Evolutionary conservation across 2,797 vertebrate genomes (phyloP).

Genomic region (Sebastes vulpes): DNA sequence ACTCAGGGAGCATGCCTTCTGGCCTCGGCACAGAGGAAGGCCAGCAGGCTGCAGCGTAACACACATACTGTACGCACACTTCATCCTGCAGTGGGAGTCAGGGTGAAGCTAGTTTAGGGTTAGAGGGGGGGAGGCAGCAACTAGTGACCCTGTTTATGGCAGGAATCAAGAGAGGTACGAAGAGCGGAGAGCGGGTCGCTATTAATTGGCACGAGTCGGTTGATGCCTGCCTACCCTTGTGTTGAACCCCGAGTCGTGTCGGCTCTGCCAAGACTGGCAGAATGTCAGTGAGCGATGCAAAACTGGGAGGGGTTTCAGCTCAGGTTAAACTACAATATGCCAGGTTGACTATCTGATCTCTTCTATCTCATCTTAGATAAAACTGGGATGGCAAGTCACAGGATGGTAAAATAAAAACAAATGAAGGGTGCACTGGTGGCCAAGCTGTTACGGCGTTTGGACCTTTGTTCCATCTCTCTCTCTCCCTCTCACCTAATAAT

Average conservation of each 20-base stretch:
- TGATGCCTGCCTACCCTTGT: slow-evolving; percentile 54
- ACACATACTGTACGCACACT: slow-evolving; percentile 34
- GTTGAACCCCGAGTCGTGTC: slow-evolving; percentile 64
- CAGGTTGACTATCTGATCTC: neutral
- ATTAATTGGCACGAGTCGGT: slow-evolving; percentile 37
- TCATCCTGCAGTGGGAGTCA: slow-evolving; percentile 51
- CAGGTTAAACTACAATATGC: neutral
- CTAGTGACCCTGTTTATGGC: slow-evolving; percentile 51
- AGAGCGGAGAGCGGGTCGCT: slow-evolving; percentile 31
- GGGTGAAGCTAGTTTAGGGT: slow-evolving; percentile 27
- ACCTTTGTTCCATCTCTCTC: neutral
- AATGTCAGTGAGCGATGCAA: slow-evolving; percentile 17
- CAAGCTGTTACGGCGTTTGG: neutral
- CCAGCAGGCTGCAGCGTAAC: slow-evolving; percentile 72
- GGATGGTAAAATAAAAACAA: neutral
- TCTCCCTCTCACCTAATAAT: neutral
- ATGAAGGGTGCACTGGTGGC: neutral
- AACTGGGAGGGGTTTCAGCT: slow-evolving; percentile 7
- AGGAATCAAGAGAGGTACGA: slow-evolving; percentile 19
- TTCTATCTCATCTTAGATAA: neutral
- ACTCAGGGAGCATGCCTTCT: slow-evolving; percentile 83
- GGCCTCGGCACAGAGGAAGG: slow-evolving; percentile 82
- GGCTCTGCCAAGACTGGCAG: slow-evolving; percentile 61
- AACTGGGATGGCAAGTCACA: neutral
- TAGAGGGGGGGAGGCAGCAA: slow-evolving; percentile 29